Conservation (phyloP, 2,888 invertebrate species). For the Graphium colonna region DNA sequence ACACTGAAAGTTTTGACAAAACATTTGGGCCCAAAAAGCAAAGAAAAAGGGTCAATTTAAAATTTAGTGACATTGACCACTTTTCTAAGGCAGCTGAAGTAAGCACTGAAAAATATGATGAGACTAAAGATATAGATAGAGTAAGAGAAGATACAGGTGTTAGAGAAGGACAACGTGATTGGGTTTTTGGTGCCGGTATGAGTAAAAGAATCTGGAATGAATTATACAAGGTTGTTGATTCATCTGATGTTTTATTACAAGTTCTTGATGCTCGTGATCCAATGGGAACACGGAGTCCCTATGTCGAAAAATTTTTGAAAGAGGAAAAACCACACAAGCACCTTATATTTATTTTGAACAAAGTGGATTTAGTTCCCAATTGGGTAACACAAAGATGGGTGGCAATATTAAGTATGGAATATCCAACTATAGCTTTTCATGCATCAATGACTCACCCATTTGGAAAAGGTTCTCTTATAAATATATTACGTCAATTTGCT, state of each 20-base stretch:
- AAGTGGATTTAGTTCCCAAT: constrained; percentile 96
- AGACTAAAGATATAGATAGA: constrained; percentile 90
- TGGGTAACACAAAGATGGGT: constrained; percentile 99
- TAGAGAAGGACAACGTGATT: constrained; percentile 90
- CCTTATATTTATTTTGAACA: constrained; percentile 97
- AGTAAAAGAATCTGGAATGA: constrained; percentile 99
- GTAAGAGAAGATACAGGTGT: constrained; percentile 90
- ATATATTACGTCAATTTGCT: constrained; percentile 95
- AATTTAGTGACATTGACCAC: constrained; percentile 87
- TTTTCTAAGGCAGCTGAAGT: constrained; percentile 86
- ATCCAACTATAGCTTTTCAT: constrained; percentile 99
- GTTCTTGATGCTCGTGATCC: constrained; percentile 99
- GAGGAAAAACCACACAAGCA: constrained; percentile 99
- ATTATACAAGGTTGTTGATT: constrained; percentile 98
- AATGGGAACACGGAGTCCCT: constrained; percentile 95
- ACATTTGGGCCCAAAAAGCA: constrained; percentile 97
- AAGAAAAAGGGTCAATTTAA: constrained; percentile 92
- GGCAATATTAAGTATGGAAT: constrained; percentile 94
- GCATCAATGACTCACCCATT: constrained; percentile 99
- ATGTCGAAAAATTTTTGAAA: constrained; percentile 94
- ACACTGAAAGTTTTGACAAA: constrained; percentile 95
- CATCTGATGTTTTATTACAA: constrained; percentile 97
- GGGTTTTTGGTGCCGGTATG: constrained; percentile 97
- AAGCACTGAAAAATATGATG: constrained; percentile 87
- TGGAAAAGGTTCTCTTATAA: constrained; percentile 97